Evolutionary conservation across 1,140 invertebrate species (phyloP).

Genomic region (Drosophila orosa): DNA sequence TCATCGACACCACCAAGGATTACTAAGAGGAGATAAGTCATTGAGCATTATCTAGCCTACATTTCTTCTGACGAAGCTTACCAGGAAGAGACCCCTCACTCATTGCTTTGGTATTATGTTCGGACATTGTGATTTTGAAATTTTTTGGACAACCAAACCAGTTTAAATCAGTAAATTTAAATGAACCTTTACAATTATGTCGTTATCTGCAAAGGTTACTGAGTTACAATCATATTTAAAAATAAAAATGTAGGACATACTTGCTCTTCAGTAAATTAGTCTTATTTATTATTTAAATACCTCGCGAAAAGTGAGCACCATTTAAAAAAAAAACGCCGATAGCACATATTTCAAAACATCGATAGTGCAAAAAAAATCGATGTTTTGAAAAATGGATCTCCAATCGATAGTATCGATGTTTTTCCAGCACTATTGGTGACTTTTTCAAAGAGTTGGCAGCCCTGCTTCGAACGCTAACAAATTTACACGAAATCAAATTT

Average conservation of each 20-base stretch:
- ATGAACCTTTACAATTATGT: background rate
- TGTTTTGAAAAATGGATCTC: no score
- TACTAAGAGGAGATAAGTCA: background rate
- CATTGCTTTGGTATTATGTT: background rate
- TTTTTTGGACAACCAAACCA: background rate
- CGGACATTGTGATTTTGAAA: slow-evolving; percentile 2
- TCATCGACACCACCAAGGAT: background rate
- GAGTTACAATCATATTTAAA: background rate
- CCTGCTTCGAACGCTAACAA: slow-evolving; percentile 1
- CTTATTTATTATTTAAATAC: no score
- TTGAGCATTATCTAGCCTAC: no score
- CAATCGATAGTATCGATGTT: no score
- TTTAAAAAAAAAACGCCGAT: no score
- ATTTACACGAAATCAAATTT: slow-evolving; percentile 20
- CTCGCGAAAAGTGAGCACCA: no score
- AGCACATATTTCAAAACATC: no score
- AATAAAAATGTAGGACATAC: no score
- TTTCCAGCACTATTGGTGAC: no score
- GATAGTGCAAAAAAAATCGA: no score
- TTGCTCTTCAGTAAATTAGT: no score
- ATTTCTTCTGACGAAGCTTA: background rate
- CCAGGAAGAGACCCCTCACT: background rate
- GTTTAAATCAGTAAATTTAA: background rate
- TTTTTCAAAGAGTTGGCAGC: no score
- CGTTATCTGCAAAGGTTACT: background rate